Conservation (phyloP, 1,140 invertebrate species). For the Neuroterus valhalla region DNA sequence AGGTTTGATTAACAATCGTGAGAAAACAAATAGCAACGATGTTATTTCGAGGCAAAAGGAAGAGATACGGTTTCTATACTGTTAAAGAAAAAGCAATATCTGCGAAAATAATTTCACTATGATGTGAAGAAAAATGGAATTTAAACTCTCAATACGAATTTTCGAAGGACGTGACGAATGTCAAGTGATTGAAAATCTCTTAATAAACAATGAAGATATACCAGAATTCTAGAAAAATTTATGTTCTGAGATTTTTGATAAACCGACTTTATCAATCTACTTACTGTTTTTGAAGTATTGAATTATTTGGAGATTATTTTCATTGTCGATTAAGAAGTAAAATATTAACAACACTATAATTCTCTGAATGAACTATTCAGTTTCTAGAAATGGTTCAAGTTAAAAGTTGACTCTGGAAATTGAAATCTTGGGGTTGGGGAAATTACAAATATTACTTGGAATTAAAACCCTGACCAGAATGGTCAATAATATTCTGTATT, state of each 20-base stretch:
- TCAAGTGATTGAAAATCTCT: too few relatives aligned
- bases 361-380: neutral
- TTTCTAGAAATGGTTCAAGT: too few relatives aligned
- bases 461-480: conserved; percentile 6
- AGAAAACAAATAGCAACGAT: too few relatives aligned
- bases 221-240: neutral
- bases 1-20: neutral
- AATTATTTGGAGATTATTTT: neutral
- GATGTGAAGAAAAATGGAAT: too few relatives aligned
- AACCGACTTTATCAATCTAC: neutral
- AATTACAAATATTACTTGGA: neutral
- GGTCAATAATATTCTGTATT: too few relatives aligned
- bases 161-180: too few relatives aligned
- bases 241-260: neutral
- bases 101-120: too few relatives aligned
- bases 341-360: neutral
- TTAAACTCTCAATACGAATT: too few relatives aligned
- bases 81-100: too few relatives aligned
- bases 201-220: too few relatives aligned
- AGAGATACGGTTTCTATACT: too few relatives aligned
- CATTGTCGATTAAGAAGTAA: neutral
- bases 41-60: too few relatives aligned
- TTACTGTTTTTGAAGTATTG: neutral
- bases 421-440: conserved; percentile 6
- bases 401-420: conserved; percentile 13